Percentiles rank a stretch among this genome's conserved stretches.
These are phyloP conservation scores for Threskiornis aethiopicus DNA, from an alignment of 2,797 vertebrate genomes.

Conservation along the genomic window DNA sequence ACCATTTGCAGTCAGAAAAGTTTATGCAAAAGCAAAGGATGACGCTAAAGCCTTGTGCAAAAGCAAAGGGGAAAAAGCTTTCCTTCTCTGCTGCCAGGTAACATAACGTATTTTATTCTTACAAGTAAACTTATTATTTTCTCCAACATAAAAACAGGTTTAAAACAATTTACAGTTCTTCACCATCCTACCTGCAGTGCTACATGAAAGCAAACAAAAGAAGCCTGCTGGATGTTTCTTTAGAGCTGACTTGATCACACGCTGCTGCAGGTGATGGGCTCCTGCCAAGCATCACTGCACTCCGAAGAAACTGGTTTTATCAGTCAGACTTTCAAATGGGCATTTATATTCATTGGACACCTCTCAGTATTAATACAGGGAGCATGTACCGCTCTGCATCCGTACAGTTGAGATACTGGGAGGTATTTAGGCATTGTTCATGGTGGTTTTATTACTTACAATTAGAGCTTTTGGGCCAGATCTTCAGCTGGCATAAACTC, in stretches of 20 bases:
- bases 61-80: background rate
- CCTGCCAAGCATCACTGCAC: slow-evolving; percentile 27
- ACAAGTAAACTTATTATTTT: background rate
- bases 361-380: background rate
- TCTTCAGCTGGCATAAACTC: slow-evolving; percentile 30
- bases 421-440: slow-evolving; percentile 18
- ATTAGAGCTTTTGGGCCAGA: slow-evolving; percentile 12
- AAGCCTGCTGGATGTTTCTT: slow-evolving; percentile 3
- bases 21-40: background rate
- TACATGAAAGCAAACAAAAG: slow-evolving; percentile 27
- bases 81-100: background rate
- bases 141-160: background rate
- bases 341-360: slow-evolving; percentile 32
- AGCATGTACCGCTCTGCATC: background rate
- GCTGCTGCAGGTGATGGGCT: slow-evolving; percentile 37
- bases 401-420: background rate
- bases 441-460: slow-evolving; percentile 1
- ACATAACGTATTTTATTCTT: background rate
- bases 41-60: background rate
- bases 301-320: background rate
- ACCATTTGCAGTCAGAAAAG: background rate
- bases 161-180: background rate
- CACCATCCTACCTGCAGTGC: background rate
- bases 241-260: background rate
- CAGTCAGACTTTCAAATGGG: background rate